Base-by-base conservation (phyloP, 2,888 invertebrate species). In the Eupelmus urozonus region DNA sequence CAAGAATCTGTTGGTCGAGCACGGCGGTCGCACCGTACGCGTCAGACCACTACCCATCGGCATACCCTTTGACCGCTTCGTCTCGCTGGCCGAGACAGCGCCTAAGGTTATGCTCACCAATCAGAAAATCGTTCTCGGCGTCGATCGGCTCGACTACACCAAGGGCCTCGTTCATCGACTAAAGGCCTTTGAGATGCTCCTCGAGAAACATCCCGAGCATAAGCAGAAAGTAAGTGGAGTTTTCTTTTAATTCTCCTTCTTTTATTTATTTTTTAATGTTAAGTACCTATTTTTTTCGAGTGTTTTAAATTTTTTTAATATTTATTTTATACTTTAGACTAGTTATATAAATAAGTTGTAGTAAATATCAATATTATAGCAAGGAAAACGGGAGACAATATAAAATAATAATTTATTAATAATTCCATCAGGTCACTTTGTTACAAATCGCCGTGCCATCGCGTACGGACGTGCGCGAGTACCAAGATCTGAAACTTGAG, bases 361-460 rank as follows among this genome's bases (percentile, higher is more conserved):
- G n/a, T n/a, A n/a, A n/a, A n/a, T n/a, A n/a, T n/a, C n/a, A n/a
- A n/a, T n/a, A n/a, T n/a, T n/a, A n/a, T n/a, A n/a, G n/a, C n/a
- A n/a, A n/a, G n/a, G n/a, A n/a, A n/a, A n/a, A n/a, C n/a, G n/a
- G n/a, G n/a, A n/a, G n/a, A n/a, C n/a, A n/a, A n/a, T n/a, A n/a
- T n/a, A n/a, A n/a, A n/a, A n/a, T n/a, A n/a, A n/a, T n/a, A n/a
- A n/a, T n/a, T n/a, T 49, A 20, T 20, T 20, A n/a, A 3, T 53
- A n/a, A 20, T 45, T 25, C 18, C 4, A 29, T 20, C 77, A 91
- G 90, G 91, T 92, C 5, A 92, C 94, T 16, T 90, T 97, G 82
- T 90, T 97, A 1, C 97, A 97, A 90, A 95, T 97, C 74, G 93
- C 96, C 1, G 97, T 97, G 18, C 97, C 97, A 0, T 97, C 97